These are phyloP conservation scores for Druon quercuslanigerum DNA, from an alignment of 1,140 invertebrate species.

Conservation along the genomic window DNA sequence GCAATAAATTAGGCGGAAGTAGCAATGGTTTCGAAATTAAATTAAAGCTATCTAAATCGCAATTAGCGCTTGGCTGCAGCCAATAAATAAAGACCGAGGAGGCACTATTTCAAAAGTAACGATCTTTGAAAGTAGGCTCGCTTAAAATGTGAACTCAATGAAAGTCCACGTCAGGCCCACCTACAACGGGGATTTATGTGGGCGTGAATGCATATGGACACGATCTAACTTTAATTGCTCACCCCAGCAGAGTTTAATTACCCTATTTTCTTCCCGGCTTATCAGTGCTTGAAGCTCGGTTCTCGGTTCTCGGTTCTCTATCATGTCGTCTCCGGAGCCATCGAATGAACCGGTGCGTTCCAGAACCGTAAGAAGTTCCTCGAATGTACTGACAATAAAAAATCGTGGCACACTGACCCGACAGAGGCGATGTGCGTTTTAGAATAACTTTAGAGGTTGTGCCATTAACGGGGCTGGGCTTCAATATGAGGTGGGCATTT, in stretches of 20 bases:
- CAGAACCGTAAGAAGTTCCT: conserved; percentile 35
- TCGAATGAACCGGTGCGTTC: conserved; percentile 12
- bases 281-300: too few relatives aligned
- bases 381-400: conserved; percentile 35
- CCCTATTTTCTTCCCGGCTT: conserved; percentile 36
- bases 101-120: conserved; percentile 46
- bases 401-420: conserved; percentile 51
- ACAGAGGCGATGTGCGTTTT: conserved; percentile 49
- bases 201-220: conserved; percentile 9
- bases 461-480: conserved; percentile 47
- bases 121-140: conserved; percentile 49
- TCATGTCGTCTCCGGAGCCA: background rate
- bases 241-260: conserved; percentile 45
- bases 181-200: conserved; percentile 27
- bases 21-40: conserved; percentile 14
- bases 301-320: background rate
- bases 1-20: conserved; percentile 20
- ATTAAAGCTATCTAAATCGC: conserved; percentile 28
- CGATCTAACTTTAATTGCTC: conserved; percentile 51
- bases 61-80: conserved; percentile 12
- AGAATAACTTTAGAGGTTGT: conserved; percentile 53
- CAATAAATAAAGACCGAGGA: conserved; percentile 9
- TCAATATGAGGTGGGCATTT: conserved; percentile 54
- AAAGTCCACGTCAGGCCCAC: conserved; percentile 52
- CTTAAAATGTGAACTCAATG: conserved; percentile 40